Percentiles rank a stretch among this genome's conserved stretches.
phyloP scores from a whole-genome alignment of 64 coral and sea anemone genomes.

The Montipora foliosa region DNA sequence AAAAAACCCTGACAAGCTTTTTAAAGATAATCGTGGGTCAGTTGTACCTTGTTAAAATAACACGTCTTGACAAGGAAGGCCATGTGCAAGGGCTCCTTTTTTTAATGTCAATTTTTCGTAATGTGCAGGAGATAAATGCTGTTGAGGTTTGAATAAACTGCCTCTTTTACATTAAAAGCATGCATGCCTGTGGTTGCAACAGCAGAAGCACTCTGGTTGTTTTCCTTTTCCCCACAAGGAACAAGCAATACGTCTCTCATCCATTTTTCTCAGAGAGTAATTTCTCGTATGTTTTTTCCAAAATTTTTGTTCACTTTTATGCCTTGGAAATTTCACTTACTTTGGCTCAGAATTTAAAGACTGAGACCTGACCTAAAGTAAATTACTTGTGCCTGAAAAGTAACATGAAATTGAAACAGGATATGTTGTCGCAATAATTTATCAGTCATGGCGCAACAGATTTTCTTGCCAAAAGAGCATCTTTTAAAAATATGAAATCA shows the following conservation, averaged over 20 bases:
- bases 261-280: not conserved
- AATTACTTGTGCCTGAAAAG: no score
- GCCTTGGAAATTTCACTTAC: no score
- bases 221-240: not conserved
- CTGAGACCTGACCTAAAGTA: no score
- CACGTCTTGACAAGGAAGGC: no score
- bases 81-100: no score
- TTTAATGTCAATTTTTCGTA: no score
- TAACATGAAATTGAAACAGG: no score
- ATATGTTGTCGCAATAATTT: not conserved
- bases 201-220: not conserved
- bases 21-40: not conserved
- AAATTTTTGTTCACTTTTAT: not conserved
- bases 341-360: no score
- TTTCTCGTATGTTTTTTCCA: not conserved
- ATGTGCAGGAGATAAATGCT: no score
- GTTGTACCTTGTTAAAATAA: not conserved
- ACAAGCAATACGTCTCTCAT: not conserved
- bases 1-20: no score
- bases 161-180: not conserved
- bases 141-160: no score
- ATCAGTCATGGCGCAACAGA: not conserved
- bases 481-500: not conserved
- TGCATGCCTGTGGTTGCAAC: not conserved
- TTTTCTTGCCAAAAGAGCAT: not conserved